Evolutionary conservation across 1,140 invertebrate genomes (phyloP).

Genomic region (Forficula auricularia): DNA sequence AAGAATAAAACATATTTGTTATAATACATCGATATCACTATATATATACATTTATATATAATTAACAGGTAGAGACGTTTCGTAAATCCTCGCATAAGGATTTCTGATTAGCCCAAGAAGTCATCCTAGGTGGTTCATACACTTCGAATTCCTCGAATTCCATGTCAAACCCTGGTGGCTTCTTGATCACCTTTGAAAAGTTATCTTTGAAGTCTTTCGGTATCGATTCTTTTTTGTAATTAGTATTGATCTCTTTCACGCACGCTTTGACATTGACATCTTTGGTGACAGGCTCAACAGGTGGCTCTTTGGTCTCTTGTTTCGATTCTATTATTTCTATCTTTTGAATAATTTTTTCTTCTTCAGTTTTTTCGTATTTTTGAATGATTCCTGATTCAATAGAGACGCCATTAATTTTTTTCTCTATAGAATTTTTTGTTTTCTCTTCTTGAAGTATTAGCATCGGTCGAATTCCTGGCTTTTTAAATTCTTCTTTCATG

Average conservation of each 20-base stretch:
- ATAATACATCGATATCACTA: no score
- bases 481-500: slow-evolving; percentile 1
- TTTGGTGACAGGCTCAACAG: slow-evolving; percentile 15
- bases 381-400: no score
- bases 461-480: slow-evolving; percentile 3
- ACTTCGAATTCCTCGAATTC: slow-evolving; percentile 68
- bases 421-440: neutral
- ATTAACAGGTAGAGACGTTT: no score
- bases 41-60: no score
- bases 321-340: slow-evolving; percentile 17
- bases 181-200: slow-evolving; percentile 13
- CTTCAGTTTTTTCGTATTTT: neutral
- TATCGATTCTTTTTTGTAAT: slow-evolving; percentile 17
- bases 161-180: slow-evolving; percentile 47
- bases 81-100: no score
- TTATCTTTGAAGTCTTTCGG: slow-evolving; percentile 10
- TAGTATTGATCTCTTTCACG: slow-evolving; percentile 14
- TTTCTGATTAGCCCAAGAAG: no score
- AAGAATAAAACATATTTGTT: no score
- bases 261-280: slow-evolving; percentile 7
- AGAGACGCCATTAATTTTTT: neutral
- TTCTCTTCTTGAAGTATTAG: slow-evolving; percentile 2
- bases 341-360: slow-evolving; percentile 13
- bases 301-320: slow-evolving; percentile 14
- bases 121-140: slow-evolving; percentile 29